Evolutionary conservation across 2,113 vertebrate genomes (phyloP), one percentile per base, ranked within the genome.

Genomic region (Entelurus aequoreus): DNA sequence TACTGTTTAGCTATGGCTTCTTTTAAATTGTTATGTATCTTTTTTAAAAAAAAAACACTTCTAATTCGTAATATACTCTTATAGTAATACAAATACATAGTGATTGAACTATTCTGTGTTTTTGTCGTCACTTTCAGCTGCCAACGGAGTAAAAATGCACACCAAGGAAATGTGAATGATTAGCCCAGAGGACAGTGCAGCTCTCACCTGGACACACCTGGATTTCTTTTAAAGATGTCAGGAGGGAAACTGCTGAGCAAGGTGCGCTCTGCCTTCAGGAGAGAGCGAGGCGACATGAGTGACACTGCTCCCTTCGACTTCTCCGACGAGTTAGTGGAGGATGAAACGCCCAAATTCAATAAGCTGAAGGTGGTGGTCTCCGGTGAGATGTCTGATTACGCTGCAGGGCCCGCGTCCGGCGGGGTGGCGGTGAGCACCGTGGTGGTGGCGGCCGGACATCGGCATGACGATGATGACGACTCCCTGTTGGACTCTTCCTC

Each of bases 331-430:
- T 89, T 80, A 19, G 87, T 38, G 38, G 93, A 91, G 0, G 92
- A 94, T 0, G 91, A 91, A 6, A 8, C 48, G 1, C 90, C 95
- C 5, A 78, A 89, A 9, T 95, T 98, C 60, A 96, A 88, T 82
- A 93, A 93, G 67, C 90, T 98, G 52, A 91, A 91, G 6, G 94
- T 96, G 4, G 94, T 97, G 70, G 94, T 96, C 51, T 93, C 93
- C 2, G 94, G 93, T 0, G 93, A 96, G 61, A 83, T 83, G 86
- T 85, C 86, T 0, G 84, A 88, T 4, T 89, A 86, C 28, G 70
- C 82, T 0, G 70, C 80, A 60, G 56, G 90, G 57, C 67, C 75
- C 47, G 7, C 82, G 28, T 56, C 80, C 19, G 95, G 95, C 66
- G 95, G 94, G 0, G 66, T 88, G 8, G 64, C 79, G 0, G 77